phyloP scores from a whole-genome alignment of 2,888 invertebrate genomes.

The Acronicta aceris region DNA sequence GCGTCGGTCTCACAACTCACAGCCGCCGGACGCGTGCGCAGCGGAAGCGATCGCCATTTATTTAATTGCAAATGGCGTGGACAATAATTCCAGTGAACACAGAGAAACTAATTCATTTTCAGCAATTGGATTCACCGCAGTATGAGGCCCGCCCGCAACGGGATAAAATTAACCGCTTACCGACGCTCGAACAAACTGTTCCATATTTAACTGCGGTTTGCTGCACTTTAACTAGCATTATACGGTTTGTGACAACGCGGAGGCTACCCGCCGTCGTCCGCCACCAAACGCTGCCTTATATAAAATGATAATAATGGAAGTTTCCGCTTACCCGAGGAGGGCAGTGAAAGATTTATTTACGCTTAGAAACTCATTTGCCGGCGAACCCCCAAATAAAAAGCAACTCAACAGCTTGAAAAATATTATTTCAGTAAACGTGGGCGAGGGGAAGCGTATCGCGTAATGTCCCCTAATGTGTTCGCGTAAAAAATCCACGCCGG shows the following conservation, averaged over 20 bases:
- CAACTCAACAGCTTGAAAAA: slow-evolving; percentile 84
- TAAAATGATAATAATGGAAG: slow-evolving; percentile 71
- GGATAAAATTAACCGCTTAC: slow-evolving; percentile 47
- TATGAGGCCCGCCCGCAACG: slow-evolving; percentile 31
- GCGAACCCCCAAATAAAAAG: slow-evolving; percentile 78
- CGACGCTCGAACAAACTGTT: slow-evolving; percentile 43
- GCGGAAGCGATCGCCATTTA: slow-evolving; percentile 32
- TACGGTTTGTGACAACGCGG: slow-evolving; percentile 31
- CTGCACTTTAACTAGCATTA: slow-evolving; percentile 37
- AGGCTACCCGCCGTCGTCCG: slow-evolving; percentile 9
- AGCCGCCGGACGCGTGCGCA: slow-evolving; percentile 6
- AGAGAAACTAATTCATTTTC: slow-evolving; percentile 45
- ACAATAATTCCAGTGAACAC: slow-evolving; percentile 27
- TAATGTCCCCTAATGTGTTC: slow-evolving; percentile 81
- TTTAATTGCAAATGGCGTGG: slow-evolving; percentile 28
- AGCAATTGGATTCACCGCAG: slow-evolving; percentile 34
- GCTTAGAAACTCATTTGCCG: slow-evolving; percentile 85
- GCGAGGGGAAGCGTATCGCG: slow-evolving; percentile 62
- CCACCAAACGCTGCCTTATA: slow-evolving; percentile 34
- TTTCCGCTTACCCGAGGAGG: slow-evolving; percentile 60
- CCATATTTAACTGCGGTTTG: slow-evolving; percentile 53
- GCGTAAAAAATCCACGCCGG: slow-evolving; percentile 72
- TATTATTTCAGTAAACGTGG: slow-evolving; percentile 77
- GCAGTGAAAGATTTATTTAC: slow-evolving; percentile 80
- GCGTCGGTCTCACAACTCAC: slow-evolving; percentile 3